phyloP scores from a whole-genome alignment of 2,888 invertebrate species.

The Heliothis peltigera region DNA sequence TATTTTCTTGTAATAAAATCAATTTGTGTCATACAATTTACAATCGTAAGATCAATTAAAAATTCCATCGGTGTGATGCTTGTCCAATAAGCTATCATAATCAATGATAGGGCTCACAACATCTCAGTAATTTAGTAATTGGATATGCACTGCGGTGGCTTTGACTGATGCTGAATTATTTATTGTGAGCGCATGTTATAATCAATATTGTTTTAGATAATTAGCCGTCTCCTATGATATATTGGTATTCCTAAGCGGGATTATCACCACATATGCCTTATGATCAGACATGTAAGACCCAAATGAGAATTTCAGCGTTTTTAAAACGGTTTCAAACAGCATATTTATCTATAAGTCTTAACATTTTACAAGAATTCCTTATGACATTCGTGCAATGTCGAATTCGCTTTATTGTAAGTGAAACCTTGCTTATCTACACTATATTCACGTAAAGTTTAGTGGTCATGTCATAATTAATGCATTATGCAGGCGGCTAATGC shows the following conservation, averaged over 20 bases:
- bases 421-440: slow-evolving; percentile 1
- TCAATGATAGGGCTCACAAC: slow-evolving; percentile 12
- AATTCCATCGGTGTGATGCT: background rate
- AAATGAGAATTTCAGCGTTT: too few species aligned
- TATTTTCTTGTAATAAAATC: background rate
- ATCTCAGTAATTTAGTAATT: slow-evolving; percentile 33
- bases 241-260: too few species aligned
- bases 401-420: background rate
- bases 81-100: slow-evolving; percentile 18
- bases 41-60: background rate
- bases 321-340: background rate
- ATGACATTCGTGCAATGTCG: background rate
- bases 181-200: slow-evolving; percentile 19
- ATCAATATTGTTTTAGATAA: slow-evolving; percentile 21
- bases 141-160: slow-evolving; percentile 20
- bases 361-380: background rate
- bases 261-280: too few species aligned
- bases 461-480: slow-evolving; percentile 30
- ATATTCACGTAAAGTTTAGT: slow-evolving; percentile 21
- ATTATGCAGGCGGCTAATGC: slow-evolving; percentile 40
- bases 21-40: background rate
- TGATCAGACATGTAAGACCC: too few species aligned
- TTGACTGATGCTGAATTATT: slow-evolving; percentile 24
- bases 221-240: slow-evolving; percentile 3
- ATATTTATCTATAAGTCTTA: background rate